phyloP scores from a whole-genome alignment of 2,797 vertebrate species.

The Chiroxiphia lanceolata region DNA sequence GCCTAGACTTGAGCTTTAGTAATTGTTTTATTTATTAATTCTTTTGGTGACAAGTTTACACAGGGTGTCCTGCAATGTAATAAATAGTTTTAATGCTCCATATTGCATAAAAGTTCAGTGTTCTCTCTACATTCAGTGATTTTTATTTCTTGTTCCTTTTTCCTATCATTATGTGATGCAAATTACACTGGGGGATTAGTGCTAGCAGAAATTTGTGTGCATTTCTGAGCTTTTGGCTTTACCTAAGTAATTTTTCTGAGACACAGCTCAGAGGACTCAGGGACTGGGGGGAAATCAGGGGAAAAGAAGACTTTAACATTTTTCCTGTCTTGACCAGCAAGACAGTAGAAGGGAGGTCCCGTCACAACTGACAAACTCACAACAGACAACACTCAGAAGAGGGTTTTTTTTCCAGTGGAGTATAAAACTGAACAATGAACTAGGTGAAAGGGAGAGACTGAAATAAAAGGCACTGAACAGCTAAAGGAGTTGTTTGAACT shows the following conservation, averaged over 20 bases:
- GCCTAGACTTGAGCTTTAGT: neutral
- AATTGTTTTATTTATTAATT: neutral
- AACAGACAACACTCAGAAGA: neutral
- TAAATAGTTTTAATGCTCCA: neutral
- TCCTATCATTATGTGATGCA: neutral
- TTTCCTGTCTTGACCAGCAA: neutral
- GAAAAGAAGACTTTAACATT: neutral
- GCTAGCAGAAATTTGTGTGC: neutral
- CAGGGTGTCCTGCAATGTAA: neutral
- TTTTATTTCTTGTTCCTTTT: neutral
- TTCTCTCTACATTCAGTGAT: neutral
- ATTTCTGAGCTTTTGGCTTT: neutral
- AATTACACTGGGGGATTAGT: neutral
- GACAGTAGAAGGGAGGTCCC: neutral
- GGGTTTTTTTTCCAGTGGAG: neutral
- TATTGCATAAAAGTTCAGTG: neutral
- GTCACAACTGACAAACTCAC: neutral
- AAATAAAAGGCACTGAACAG: neutral
- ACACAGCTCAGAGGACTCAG: neutral
- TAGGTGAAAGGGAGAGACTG: neutral
- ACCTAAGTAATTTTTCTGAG: neutral
- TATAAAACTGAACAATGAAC: neutral
- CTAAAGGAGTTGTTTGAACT: neutral
- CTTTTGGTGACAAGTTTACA: neutral
- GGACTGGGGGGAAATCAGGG: neutral